phyloP scores from a whole-genome alignment of 92 coral and sea anemone species.

The Isaurus tuberculatus region DNA sequence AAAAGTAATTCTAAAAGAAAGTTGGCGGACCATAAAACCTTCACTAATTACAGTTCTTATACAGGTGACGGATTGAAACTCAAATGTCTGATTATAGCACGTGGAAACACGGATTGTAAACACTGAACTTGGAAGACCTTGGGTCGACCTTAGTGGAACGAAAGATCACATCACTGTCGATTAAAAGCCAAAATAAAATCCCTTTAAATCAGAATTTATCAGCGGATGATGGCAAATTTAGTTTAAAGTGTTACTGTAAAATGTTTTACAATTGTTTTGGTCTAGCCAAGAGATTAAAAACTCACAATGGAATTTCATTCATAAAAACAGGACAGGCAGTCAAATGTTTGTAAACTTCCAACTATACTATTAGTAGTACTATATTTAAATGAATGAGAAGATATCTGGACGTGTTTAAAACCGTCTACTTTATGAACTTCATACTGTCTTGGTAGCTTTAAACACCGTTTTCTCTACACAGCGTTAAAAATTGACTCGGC shows the following conservation, averaged over 20 bases:
- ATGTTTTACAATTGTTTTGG: neutral
- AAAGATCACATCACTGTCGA: neutral
- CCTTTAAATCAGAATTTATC: neutral
- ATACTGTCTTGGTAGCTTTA: neutral
- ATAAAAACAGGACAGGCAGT: slow-evolving; percentile 60
- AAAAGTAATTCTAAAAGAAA: neutral
- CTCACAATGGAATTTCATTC: slow-evolving; percentile 72
- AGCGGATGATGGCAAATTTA: neutral
- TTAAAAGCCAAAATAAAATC: neutral
- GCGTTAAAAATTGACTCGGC: neutral
- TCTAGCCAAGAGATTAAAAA: slow-evolving; percentile 11
- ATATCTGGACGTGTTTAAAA: neutral
- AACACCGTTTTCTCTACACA: neutral
- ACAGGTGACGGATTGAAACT: slow-evolving; percentile 36
- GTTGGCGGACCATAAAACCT: neutral
- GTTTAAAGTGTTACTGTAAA: neutral
- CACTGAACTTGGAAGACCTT: slow-evolving; percentile 6
- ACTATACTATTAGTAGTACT: slow-evolving; percentile 14
- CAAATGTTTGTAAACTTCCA: slow-evolving; percentile 64
- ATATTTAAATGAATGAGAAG: slow-evolving; percentile 21
- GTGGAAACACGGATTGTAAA: slow-evolving; percentile 50
- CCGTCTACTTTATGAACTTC: neutral
- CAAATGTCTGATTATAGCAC: slow-evolving; percentile 30
- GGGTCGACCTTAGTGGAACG: slow-evolving; percentile 22
- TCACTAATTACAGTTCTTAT: slow-evolving; percentile 3